phyloP scores from a whole-genome alignment of 2,888 invertebrate species.

The Reticulitermes lucifugus region DNA sequence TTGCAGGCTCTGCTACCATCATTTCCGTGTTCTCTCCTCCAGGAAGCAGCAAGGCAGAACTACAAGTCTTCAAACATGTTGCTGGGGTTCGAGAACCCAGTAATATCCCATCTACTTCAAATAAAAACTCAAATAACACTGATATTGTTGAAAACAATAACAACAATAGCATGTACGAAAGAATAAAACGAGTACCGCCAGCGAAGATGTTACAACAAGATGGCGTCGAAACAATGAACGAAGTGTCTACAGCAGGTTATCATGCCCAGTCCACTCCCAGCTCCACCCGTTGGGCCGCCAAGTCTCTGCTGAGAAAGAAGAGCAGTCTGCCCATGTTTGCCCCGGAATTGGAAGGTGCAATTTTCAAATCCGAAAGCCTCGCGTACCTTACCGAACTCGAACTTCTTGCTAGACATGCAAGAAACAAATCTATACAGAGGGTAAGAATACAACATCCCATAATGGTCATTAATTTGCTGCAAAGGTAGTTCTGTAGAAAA shows the following conservation, averaged over 20 bases:
- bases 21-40: conserved; percentile 62
- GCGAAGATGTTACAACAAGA: conserved; percentile 27
- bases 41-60: conserved; percentile 56
- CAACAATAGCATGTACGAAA: neutral
- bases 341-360: conserved; percentile 66
- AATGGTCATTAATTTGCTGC: neutral
- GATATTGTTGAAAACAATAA: neutral
- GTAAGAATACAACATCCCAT: conserved; percentile 61
- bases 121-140: neutral
- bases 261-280: conserved; percentile 21
- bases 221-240: conserved; percentile 14
- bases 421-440: conserved; percentile 66
- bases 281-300: conserved; percentile 46
- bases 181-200: neutral
- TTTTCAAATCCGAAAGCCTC: conserved; percentile 67
- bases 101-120: conserved; percentile 20
- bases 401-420: conserved; percentile 66
- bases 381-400: conserved; percentile 66
- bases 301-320: conserved; percentile 56
- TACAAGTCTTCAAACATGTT: neutral
- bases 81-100: conserved; percentile 33
- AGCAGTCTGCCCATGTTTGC: conserved; percentile 59
- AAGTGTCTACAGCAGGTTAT: conserved; percentile 6
- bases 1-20: conserved; percentile 63
- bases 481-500: neutral